Evolutionary conservation across 1,140 invertebrate species (phyloP).

Genomic region (Penaeus indicus): DNA sequence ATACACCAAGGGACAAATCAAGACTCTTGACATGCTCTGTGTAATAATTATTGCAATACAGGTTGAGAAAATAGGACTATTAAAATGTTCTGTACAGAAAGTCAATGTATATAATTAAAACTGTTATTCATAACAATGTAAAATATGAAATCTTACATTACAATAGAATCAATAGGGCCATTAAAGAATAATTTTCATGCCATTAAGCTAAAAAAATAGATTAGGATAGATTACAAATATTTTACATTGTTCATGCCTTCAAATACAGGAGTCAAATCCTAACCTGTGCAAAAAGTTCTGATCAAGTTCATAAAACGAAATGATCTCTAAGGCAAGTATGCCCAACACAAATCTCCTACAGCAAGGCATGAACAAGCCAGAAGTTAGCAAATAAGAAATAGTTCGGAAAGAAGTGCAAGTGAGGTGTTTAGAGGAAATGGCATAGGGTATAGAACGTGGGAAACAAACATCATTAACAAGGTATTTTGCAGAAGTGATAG

Average conservation of each 20-base stretch:
- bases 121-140: constrained; percentile 65
- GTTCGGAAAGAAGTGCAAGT: constrained; percentile 44
- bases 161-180: constrained; percentile 64
- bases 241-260: constrained; percentile 61
- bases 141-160: constrained; percentile 65
- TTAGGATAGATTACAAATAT: constrained; percentile 59
- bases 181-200: constrained; percentile 64
- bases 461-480: constrained; percentile 62
- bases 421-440: constrained; percentile 57
- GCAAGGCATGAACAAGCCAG: constrained; percentile 33
- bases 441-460: constrained; percentile 55
- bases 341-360: constrained; percentile 32
- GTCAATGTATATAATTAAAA: constrained; percentile 65
- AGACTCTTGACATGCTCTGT: constrained; percentile 54
- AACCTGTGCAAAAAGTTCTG: constrained; percentile 48
- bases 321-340: constrained; percentile 41
- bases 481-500: constrained; percentile 60
- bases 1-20: constrained; percentile 52
- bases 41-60: constrained; percentile 56
- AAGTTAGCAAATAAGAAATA: constrained; percentile 42
- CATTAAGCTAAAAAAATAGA: constrained; percentile 63
- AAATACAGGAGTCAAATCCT: constrained; percentile 26
- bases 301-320: constrained; percentile 59
- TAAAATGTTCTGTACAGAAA: constrained; percentile 64
- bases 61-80: constrained; percentile 62